Evolutionary conservation across 1,140 invertebrate genomes (phyloP).

Genomic region (Macrobrachium nipponense): DNA sequence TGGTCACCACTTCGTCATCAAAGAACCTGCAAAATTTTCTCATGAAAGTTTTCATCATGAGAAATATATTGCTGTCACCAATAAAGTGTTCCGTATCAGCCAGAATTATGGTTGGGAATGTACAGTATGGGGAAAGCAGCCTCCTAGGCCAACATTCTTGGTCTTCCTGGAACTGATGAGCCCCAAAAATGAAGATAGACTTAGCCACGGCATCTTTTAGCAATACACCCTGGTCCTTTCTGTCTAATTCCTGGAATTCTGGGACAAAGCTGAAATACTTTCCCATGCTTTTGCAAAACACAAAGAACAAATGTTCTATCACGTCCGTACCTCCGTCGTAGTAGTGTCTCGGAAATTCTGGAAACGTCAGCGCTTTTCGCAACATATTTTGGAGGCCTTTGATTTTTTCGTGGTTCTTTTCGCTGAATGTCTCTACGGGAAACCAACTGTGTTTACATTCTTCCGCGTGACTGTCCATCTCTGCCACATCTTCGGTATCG

Average conservation of each 20-base stretch:
- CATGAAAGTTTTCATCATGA: conserved; percentile 1
- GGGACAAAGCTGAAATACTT: background rate
- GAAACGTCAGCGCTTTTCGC: conserved; percentile 1
- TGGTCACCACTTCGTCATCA: background rate
- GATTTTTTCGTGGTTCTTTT: background rate
- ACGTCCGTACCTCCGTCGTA: background rate
- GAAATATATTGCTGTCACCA: background rate
- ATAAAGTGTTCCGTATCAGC: background rate
- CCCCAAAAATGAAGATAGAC: conserved; percentile 5
- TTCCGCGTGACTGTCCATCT: background rate
- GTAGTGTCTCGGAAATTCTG: conserved; percentile 5
- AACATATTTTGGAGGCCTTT: background rate
- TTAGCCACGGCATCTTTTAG: conserved; percentile 3
- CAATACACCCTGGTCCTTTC: background rate
- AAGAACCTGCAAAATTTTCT: background rate
- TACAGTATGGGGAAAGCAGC: background rate
- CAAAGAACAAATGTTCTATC: conserved; percentile 11
- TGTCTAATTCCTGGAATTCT: background rate
- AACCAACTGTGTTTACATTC: background rate
- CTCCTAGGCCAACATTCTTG: background rate
- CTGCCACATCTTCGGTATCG: background rate
- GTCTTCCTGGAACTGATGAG: conserved; percentile 3
- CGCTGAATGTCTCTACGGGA: background rate
- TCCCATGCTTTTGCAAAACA: conserved; percentile 12
- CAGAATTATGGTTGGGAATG: background rate